These are phyloP conservation scores for Catalaphyllia jardinei DNA, from an alignment of 64 coral and sea anemone genomes.

Conservation along the genomic window DNA sequence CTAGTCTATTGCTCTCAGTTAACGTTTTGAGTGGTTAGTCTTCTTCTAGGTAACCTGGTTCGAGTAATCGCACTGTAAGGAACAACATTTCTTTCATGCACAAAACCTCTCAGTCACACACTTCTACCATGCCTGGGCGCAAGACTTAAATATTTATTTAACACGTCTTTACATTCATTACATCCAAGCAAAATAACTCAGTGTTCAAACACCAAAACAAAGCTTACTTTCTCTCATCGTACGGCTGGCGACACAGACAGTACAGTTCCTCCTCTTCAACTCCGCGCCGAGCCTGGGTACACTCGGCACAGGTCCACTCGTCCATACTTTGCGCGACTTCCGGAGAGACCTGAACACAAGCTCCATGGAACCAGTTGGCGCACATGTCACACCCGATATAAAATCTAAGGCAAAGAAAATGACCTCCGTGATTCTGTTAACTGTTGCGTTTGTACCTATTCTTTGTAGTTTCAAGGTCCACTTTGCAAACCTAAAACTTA, in stretches of 20 bases:
- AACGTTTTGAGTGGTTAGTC: too few species aligned
- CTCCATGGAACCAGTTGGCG: conserved; percentile 98
- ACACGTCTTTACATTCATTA: neutral
- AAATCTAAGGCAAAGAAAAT: conserved; percentile 55
- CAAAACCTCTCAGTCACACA: too few species aligned
- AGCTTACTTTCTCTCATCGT: conserved; percentile 92
- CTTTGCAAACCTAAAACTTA: too few species aligned
- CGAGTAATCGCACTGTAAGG: too few species aligned
- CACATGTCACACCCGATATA: conserved; percentile 98
- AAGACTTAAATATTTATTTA: neutral
- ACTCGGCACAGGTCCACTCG: conserved; percentile 85
- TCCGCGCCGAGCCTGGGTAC: conserved; percentile 69
- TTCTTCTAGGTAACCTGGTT: too few species aligned
- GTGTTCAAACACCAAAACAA: neutral
- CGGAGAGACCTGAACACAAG: conserved; percentile 82
- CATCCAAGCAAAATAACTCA: neutral
- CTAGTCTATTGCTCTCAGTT: too few species aligned
- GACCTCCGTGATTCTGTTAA: too few species aligned
- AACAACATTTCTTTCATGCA: too few species aligned
- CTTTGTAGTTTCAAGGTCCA: too few species aligned
- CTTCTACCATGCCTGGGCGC: too few species aligned
- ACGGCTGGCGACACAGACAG: conserved; percentile 90
- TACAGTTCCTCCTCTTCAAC: conserved; percentile 95
- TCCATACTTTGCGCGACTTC: conserved; percentile 81
- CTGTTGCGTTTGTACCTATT: too few species aligned